Percentiles rank a stretch among this genome's conserved stretches.
These are phyloP conservation scores for Noctua pronuba DNA, from an alignment of 2,888 invertebrate species.

Conservation along the genomic window DNA sequence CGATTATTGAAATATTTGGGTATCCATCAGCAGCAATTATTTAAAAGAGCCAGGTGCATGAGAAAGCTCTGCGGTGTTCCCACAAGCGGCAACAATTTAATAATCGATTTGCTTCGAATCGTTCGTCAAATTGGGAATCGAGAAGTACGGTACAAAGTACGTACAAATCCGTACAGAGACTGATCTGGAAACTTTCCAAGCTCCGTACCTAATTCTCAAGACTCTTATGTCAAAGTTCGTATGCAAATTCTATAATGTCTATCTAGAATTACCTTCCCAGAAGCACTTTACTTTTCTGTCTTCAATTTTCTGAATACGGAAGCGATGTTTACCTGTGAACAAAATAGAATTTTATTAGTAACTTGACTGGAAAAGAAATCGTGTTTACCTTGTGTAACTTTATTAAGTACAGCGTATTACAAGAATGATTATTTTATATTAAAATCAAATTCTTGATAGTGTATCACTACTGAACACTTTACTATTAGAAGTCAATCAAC, in stretches of 20 bases:
- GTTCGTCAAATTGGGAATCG: conserved; percentile 53
- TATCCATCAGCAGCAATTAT: conserved; percentile 38
- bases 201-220: conserved; percentile 70
- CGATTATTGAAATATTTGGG: conserved; percentile 41
- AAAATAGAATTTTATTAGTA: conserved; percentile 37
- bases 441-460: not conserved
- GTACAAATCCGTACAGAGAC: conserved; percentile 35
- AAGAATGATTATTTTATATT: not conserved
- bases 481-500: not conserved
- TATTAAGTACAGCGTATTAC: not conserved
- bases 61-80: conserved; percentile 53
- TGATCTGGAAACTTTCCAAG: conserved; percentile 76
- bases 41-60: conserved; percentile 52
- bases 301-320: conserved; percentile 22
- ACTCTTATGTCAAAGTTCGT: conserved; percentile 65
- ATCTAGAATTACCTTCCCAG: conserved; percentile 35
- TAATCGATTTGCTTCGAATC: conserved; percentile 60
- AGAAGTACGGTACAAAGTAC: conserved; percentile 60
- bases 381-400: not conserved
- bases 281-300: conserved; percentile 27
- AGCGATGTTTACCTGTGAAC: conserved; percentile 58
- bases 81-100: conserved; percentile 49
- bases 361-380: not conserved
- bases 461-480: not conserved
- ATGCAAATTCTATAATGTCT: conserved; percentile 57